Evolutionary conservation across 2,888 invertebrate genomes (phyloP).

Genomic region (Aphrophora alni): DNA sequence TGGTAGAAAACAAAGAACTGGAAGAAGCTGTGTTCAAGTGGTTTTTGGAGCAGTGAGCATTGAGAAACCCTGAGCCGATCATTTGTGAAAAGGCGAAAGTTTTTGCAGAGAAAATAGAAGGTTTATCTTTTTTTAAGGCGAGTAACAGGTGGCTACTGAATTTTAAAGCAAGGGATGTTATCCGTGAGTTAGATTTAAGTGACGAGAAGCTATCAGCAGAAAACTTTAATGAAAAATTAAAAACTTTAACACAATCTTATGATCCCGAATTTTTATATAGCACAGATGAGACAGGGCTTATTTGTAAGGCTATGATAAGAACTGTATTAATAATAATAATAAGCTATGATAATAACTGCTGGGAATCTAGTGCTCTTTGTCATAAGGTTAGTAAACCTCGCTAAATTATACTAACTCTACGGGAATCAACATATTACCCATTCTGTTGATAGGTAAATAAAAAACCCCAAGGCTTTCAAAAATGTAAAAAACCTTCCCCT

Average conservation of each 20-base stretch:
- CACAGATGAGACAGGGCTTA: conserved; percentile 34
- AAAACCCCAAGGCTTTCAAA: background rate
- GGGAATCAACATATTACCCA: background rate
- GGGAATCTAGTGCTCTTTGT: conserved; percentile 34
- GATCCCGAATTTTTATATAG: conserved; percentile 11
- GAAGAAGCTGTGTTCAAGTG: conserved; percentile 52
- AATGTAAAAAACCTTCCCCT: background rate
- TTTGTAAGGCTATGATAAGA: conserved; percentile 48
- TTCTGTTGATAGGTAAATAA: conserved; percentile 4
- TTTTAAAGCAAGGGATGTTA: conserved; percentile 47
- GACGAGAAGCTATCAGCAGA: conserved; percentile 47
- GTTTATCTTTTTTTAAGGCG: conserved; percentile 27
- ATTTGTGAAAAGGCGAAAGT: conserved; percentile 46
- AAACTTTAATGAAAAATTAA: conserved; percentile 47
- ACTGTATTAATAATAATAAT: conserved; percentile 44
- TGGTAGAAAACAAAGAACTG: conserved; percentile 49
- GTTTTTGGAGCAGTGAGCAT: conserved; percentile 48
- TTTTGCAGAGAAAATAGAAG: conserved; percentile 31
- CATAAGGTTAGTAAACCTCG: conserved; percentile 15
- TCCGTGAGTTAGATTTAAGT: conserved; percentile 44
- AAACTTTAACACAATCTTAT: conserved; percentile 34
- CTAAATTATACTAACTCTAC: background rate
- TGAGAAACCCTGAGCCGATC: conserved; percentile 48
- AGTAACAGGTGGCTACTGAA: conserved; percentile 36
- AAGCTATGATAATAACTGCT: no score